Percentiles rank a stretch among this genome's conserved stretches.
Evolutionary conservation across 2,888 invertebrate species (phyloP).

Genomic region (Erebia palarica): DNA sequence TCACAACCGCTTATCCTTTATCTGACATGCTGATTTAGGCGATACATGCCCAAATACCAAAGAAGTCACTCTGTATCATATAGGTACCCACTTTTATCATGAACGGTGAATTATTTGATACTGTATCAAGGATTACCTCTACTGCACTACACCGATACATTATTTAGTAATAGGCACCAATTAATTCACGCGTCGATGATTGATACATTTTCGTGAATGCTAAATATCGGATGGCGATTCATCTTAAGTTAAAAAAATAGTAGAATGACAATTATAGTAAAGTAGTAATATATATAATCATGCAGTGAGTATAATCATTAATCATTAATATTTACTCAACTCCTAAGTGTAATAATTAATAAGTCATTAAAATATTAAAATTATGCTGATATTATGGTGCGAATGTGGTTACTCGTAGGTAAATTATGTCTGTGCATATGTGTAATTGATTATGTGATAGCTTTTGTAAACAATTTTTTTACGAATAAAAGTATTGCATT

Average conservation of each 20-base stretch:
- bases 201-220: neutral
- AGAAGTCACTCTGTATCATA: no score
- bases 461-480: conserved; percentile 9
- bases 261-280: neutral
- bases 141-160: neutral
- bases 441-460: neutral
- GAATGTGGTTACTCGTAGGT: neutral
- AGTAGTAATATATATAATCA: neutral
- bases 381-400: conserved; percentile 1
- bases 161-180: neutral
- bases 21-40: no score
- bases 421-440: neutral
- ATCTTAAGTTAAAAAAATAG: neutral
- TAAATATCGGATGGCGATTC: neutral
- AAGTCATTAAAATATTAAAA: neutral
- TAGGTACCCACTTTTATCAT: no score
- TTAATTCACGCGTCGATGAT: neutral
- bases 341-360: no score
- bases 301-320: neutral
- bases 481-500: conserved; percentile 5
- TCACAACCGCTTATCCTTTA: no score
- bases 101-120: neutral
- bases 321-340: neutral
- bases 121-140: neutral
- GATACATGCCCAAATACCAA: no score